phyloP scores from a whole-genome alignment of 2,113 vertebrate genomes.

The Thamnaconus septentrionalis region DNA sequence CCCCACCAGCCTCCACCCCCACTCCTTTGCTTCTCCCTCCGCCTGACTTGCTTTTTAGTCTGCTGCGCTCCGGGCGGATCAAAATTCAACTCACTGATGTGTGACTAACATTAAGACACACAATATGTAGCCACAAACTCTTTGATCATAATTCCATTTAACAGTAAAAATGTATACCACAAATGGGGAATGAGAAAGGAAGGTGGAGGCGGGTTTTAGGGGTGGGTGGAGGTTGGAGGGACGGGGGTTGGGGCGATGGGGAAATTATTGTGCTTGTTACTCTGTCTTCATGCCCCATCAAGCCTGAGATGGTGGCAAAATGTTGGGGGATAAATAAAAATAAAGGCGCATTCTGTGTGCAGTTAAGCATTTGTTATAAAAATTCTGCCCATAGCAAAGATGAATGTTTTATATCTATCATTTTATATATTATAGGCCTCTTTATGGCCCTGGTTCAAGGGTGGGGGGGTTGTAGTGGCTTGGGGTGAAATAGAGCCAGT shows the following conservation, averaged over 20 bases:
- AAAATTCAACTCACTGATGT: constrained; percentile 69
- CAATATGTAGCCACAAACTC: constrained; percentile 66
- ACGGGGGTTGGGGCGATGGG: constrained; percentile 16
- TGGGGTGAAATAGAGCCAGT: too few relatives aligned
- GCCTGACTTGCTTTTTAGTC: constrained; percentile 63
- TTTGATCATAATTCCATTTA: constrained; percentile 77
- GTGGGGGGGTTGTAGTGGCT: neutral
- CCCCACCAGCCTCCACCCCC: constrained; percentile 6
- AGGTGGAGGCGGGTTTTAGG: neutral
- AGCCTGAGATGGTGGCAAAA: constrained; percentile 54
- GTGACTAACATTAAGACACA: constrained; percentile 75
- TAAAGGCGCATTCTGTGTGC: constrained; percentile 45
- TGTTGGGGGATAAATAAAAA: constrained; percentile 55
- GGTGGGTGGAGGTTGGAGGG: neutral
- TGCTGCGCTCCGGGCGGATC: constrained; percentile 62
- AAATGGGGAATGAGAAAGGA: constrained; percentile 49
- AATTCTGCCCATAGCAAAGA: constrained; percentile 46
- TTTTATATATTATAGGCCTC: neutral
- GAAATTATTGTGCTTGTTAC: constrained; percentile 61
- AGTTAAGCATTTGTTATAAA: constrained; percentile 61
- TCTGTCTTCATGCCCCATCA: constrained; percentile 68
- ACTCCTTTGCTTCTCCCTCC: constrained; percentile 32
- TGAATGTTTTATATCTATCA: neutral
- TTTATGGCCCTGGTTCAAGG: neutral
- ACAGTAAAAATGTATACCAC: constrained; percentile 63